Percentiles rank a stretch among this genome's conserved stretches.
These are phyloP conservation scores for Lagorchestes hirsutus DNA, from an alignment of 2,797 vertebrate species.

Conservation along the genomic window DNA sequence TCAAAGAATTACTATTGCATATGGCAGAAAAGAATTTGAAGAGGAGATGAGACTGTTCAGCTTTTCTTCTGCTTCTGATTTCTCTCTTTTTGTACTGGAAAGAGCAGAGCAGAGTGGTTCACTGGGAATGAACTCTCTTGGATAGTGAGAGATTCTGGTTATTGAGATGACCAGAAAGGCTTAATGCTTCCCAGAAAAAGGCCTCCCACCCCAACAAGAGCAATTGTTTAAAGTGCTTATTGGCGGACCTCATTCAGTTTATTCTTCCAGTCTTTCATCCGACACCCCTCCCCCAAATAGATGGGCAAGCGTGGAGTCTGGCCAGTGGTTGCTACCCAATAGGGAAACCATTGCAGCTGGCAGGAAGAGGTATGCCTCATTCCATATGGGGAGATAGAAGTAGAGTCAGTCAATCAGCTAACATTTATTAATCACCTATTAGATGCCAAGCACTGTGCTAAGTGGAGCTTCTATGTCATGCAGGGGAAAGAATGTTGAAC, in stretches of 20 bases:
- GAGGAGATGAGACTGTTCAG: neutral
- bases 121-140: neutral
- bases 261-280: neutral
- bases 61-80: neutral
- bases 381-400: neutral
- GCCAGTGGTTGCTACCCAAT: neutral
- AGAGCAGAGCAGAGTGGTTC: neutral
- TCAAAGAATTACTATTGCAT: neutral
- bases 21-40: neutral
- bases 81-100: neutral
- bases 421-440: neutral
- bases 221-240: neutral
- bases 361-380: neutral
- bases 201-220: neutral
- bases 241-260: accelerated
- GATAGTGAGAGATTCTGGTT: neutral
- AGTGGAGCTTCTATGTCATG: neutral
- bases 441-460: neutral
- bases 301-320: neutral
- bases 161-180: neutral
- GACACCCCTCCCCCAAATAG: neutral
- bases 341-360: neutral
- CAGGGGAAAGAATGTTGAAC: neutral
- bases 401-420: neutral
- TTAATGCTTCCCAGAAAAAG: neutral